Evolutionary conservation across 2,797 vertebrate genomes (phyloP).

Genomic region (Poeciliopsis infans): DNA sequence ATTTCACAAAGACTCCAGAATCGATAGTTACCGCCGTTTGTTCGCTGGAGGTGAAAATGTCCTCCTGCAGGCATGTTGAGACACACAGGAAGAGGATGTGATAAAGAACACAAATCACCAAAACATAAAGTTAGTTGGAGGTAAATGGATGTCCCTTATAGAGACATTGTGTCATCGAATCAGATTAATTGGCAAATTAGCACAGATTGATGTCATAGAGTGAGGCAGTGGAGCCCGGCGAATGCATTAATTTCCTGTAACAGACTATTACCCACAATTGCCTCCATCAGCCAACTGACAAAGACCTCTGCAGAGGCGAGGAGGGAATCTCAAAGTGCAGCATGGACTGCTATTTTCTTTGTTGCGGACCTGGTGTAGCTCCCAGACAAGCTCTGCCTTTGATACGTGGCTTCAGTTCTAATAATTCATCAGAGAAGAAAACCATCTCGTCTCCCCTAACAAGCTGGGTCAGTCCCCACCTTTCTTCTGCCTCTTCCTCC

Average conservation of each 20-base stretch:
- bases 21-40: slow-evolving; percentile 32
- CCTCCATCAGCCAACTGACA: slow-evolving; percentile 30
- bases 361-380: slow-evolving; percentile 32
- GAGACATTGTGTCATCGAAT: slow-evolving; percentile 60
- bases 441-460: slow-evolving; percentile 40
- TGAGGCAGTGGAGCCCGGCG: slow-evolving; percentile 34
- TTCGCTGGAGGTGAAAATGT: not conserved
- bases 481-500: slow-evolving; percentile 37
- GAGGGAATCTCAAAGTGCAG: slow-evolving; percentile 26
- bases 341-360: slow-evolving; percentile 35
- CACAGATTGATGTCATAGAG: slow-evolving; percentile 50
- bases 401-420: slow-evolving; percentile 58
- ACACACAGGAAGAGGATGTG: too few relatives aligned
- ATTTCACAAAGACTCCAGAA: slow-evolving; percentile 22
- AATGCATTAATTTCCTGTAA: slow-evolving; percentile 66
- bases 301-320: slow-evolving; percentile 35
- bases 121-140: slow-evolving; percentile 27
- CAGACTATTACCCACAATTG: slow-evolving; percentile 62
- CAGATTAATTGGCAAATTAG: slow-evolving; percentile 72
- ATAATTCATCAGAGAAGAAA: slow-evolving; percentile 59
- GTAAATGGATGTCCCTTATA: slow-evolving; percentile 51
- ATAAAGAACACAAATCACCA: slow-evolving; percentile 27
- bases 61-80: not conserved
- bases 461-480: slow-evolving; percentile 31
- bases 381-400: slow-evolving; percentile 48